Evolutionary conservation across 2,797 vertebrate genomes (phyloP).

Genomic region (Poeciliopsis infans): DNA sequence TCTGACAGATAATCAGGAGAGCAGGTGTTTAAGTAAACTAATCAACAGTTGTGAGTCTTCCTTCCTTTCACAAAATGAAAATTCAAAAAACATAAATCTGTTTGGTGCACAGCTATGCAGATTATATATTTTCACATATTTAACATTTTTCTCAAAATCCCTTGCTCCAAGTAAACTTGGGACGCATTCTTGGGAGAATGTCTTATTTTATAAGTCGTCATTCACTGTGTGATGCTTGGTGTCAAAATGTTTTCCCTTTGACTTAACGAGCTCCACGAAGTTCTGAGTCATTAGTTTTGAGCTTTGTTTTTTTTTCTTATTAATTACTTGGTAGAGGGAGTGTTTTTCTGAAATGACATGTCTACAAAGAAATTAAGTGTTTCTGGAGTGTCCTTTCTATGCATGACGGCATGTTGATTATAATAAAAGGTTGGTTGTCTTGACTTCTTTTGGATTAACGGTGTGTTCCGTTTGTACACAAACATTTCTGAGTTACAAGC

Average conservation of each 20-base stretch:
- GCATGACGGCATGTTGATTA: not conserved
- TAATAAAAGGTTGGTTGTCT: constrained; percentile 1
- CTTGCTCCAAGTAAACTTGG: constrained; percentile 31
- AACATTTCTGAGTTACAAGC: not conserved
- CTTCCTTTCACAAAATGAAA: no score
- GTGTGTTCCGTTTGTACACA: not conserved
- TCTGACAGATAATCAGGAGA: no score
- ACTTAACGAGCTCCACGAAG: constrained; percentile 54
- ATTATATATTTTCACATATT: not conserved
- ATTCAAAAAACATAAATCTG: no score
- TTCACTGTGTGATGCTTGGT: constrained; percentile 41
- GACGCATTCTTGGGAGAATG: constrained; percentile 31
- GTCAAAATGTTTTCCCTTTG: constrained; percentile 42
- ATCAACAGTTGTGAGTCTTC: no score
- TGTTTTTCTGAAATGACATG: constrained; percentile 14
- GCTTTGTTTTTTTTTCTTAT: constrained; percentile 6
- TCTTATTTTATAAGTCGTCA: constrained; percentile 49
- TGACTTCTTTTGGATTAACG: not conserved
- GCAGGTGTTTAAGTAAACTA: no score
- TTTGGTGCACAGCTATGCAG: not conserved
- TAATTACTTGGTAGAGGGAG: constrained; percentile 22
- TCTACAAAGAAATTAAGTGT: not conserved
- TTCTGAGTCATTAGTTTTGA: constrained; percentile 29
- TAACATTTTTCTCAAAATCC: not conserved
- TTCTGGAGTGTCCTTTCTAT: not conserved